These are phyloP conservation scores for Malacosoma neustria DNA, from an alignment of 2,888 invertebrate genomes.

Conservation along the genomic window DNA sequence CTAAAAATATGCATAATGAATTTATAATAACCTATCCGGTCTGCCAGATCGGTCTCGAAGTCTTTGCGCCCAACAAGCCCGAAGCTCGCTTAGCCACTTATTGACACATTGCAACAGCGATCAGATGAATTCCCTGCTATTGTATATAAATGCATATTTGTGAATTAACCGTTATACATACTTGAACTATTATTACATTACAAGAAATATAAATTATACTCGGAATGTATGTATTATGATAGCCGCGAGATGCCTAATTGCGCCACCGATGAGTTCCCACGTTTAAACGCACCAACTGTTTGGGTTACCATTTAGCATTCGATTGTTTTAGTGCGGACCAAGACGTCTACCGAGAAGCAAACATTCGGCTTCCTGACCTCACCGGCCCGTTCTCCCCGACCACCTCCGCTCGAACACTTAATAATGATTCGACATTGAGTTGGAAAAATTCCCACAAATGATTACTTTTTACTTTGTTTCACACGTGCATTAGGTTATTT, in stretches of 20 bases:
- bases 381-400: conserved; percentile 12
- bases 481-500: conserved; percentile 1
- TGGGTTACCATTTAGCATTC: conserved; percentile 68
- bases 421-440: not conserved
- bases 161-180: not conserved
- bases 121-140: conserved; percentile 5
- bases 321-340: conserved; percentile 72
- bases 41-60: conserved; percentile 40
- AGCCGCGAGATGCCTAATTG: conserved; percentile 56
- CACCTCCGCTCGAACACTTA: not conserved
- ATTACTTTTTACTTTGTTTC: not conserved
- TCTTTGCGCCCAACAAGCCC: conserved; percentile 26
- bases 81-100: conserved; percentile 17
- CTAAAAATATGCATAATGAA: conserved; percentile 76
- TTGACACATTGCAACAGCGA: not conserved
- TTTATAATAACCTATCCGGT: conserved; percentile 62
- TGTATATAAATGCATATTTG: not conserved
- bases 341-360: conserved; percentile 60
- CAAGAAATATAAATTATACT: not conserved
- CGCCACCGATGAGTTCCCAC: conserved; percentile 66
- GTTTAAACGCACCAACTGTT: conserved; percentile 67
- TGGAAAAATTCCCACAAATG: not conserved
- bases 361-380: conserved; percentile 54
- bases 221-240: conserved; percentile 35
- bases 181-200: not conserved